These are phyloP conservation scores for Vulpes ferrilata DNA, from an alignment of 2,113 vertebrate species.

Conservation along the genomic window DNA sequence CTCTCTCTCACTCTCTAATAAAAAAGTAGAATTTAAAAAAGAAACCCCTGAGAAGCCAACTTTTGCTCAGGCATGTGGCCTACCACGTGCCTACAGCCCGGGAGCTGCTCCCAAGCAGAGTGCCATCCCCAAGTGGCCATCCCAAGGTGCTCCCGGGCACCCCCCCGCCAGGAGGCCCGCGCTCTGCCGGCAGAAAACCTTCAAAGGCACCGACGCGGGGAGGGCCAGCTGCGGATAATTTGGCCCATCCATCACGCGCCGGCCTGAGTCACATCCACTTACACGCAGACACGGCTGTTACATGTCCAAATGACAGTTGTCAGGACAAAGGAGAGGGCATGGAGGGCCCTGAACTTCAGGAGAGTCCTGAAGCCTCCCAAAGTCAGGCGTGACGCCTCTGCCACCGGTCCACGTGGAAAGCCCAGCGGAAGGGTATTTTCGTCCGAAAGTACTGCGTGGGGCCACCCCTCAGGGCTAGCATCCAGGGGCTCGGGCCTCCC, in stretches of 20 bases:
- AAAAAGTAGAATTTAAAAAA: too few relatives aligned
- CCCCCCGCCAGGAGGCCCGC: fast-evolving
- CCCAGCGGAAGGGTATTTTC: fast-evolving
- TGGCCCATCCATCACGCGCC: neutral
- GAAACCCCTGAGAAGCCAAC: too few relatives aligned
- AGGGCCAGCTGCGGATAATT: constrained; percentile 17
- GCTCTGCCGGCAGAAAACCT: neutral
- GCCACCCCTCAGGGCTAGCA: fast-evolving
- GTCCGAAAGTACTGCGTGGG: fast-evolving
- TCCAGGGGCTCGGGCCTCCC: fast-evolving
- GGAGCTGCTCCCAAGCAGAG: neutral
- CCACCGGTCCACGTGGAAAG: fast-evolving
- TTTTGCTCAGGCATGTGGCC: fast-evolving
- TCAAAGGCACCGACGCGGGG: fast-evolving
- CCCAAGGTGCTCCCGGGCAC: neutral
- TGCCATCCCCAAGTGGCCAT: fast-evolving
- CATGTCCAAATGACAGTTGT: neutral
- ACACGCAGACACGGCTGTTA: neutral
- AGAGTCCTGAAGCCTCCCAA: fast-evolving
- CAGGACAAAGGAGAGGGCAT: neutral
- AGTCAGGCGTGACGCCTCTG: fast-evolving
- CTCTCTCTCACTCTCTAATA: too few relatives aligned
- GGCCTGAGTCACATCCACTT: neutral
- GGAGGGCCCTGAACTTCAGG: too few relatives aligned
- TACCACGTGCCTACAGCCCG: fast-evolving